Conservation (phyloP, 2,888 invertebrate species). For the Pheosia tremula region DNA sequence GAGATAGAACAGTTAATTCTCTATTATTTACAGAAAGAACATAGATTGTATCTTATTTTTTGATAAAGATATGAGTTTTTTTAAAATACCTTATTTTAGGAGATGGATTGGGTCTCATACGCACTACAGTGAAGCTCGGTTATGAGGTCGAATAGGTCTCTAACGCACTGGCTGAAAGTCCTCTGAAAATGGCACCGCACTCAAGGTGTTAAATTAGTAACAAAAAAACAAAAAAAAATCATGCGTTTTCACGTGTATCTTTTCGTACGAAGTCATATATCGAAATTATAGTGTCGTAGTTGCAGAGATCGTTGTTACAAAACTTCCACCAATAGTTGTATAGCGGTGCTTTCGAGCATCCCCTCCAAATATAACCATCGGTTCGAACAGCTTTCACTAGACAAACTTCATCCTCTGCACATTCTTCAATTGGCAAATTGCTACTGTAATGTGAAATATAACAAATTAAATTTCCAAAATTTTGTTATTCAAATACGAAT, state of each 20-base stretch:
- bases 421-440: conserved; percentile 51
- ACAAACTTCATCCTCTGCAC: conserved; percentile 64
- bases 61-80: no score
- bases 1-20: no score
- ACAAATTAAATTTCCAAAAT: neutral
- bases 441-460: conserved; percentile 46
- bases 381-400: conserved; percentile 58
- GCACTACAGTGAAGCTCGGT: no score
- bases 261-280: conserved; percentile 49
- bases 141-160: no score
- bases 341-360: conserved; percentile 59
- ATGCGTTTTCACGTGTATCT: neutral
- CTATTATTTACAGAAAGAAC: no score
- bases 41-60: no score
- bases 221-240: neutral
- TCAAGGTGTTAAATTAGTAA: conserved; percentile 15
- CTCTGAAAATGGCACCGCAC: no score
- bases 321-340: conserved; percentile 70
- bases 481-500: neutral
- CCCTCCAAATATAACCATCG: conserved; percentile 69
- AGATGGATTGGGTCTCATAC: no score
- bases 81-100: no score
- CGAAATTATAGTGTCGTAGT: conserved; percentile 53
- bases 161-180: no score
- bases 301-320: conserved; percentile 65